Percentiles rank a stretch among this genome's conserved stretches.
These are phyloP conservation scores for Brachypodius melanocephalos DNA, from an alignment of 2,113 vertebrate genomes.

Conservation along the genomic window DNA sequence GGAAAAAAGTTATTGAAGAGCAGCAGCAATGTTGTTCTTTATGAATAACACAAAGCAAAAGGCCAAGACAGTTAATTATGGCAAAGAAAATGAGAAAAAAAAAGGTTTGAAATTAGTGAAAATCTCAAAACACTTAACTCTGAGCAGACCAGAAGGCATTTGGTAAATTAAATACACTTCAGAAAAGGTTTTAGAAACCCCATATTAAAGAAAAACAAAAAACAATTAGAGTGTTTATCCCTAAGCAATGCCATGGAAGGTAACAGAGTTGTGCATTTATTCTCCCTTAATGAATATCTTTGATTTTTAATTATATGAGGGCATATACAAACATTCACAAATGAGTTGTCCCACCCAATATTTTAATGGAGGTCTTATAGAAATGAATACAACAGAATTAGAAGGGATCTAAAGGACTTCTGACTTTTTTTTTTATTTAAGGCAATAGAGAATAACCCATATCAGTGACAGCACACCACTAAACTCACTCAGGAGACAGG, in stretches of 20 bases:
- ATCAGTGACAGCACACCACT: background rate
- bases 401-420: background rate
- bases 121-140: background rate
- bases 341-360: fast-evolving
- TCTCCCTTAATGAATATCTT: background rate
- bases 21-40: background rate
- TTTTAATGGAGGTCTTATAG: background rate
- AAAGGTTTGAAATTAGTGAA: background rate
- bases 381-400: background rate
- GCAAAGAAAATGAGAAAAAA: background rate
- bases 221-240: background rate
- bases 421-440: background rate
- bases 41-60: background rate
- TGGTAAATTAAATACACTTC: background rate
- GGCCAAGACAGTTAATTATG: background rate
- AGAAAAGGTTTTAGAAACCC: background rate
- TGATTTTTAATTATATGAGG: background rate
- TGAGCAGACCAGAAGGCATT: background rate
- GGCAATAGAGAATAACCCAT: background rate
- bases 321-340: background rate
- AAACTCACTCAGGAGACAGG: background rate
- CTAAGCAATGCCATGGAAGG: background rate
- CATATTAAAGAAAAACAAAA: background rate
- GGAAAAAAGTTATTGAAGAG: slow-evolving; percentile 3
- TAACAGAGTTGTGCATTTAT: background rate